These are phyloP conservation scores for Dendrocopos noguchii DNA, from an alignment of 2,113 vertebrate species.

Conservation along the genomic window DNA sequence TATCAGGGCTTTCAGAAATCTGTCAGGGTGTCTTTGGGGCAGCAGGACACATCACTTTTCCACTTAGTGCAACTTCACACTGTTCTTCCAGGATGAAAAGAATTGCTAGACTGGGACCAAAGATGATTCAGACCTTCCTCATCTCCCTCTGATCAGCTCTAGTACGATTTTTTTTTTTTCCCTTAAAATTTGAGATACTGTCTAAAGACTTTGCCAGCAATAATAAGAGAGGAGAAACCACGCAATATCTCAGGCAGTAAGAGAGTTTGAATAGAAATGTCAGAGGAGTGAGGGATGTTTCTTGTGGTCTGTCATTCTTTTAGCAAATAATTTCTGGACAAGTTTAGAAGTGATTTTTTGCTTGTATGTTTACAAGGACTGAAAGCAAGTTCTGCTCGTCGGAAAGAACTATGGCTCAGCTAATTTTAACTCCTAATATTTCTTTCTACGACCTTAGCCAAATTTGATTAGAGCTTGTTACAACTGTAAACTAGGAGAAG, in stretches of 20 bases:
- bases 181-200: not conserved
- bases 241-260: not conserved
- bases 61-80: not conserved
- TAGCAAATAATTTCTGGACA: not conserved
- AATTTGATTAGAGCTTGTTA: not conserved
- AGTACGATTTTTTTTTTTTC: not conserved
- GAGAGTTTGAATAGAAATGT: not conserved
- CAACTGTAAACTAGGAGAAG: not conserved
- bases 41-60: not conserved
- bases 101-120: not conserved
- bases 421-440: not conserved
- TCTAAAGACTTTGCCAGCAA: not conserved
- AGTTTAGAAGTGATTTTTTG: not conserved
- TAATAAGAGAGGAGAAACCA: not conserved
- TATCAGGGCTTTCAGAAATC: not conserved
- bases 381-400: not conserved
- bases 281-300: not conserved
- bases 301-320: not conserved
- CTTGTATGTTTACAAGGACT: not conserved
- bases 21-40: not conserved
- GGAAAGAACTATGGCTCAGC: not conserved
- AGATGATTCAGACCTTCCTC: not conserved
- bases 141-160: not conserved
- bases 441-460: not conserved
- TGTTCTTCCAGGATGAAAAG: not conserved